These are phyloP conservation scores for Dascillus cervinus DNA, from an alignment of 2,888 invertebrate species.

Conservation along the genomic window DNA sequence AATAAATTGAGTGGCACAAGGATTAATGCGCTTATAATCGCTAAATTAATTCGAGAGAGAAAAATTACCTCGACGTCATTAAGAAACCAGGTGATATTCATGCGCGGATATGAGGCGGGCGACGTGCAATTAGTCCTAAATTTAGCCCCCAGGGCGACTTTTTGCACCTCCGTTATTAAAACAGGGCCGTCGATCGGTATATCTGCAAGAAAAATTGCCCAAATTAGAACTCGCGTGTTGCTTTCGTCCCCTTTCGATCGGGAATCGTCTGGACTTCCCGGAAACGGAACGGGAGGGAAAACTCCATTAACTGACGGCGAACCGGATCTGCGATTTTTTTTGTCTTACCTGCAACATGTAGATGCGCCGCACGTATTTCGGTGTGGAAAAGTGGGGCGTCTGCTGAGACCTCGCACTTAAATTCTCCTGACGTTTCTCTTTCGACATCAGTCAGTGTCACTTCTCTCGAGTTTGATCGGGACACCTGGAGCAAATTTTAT, in stretches of 20 bases:
- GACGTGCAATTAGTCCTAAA: constrained; percentile 49
- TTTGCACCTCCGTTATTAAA: constrained; percentile 46
- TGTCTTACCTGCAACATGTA: constrained; percentile 47
- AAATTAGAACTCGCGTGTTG: too few relatives aligned
- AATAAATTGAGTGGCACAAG: too few relatives aligned
- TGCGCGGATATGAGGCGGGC: constrained; percentile 48
- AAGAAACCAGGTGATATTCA: constrained; percentile 50
- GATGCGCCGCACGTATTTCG: constrained; percentile 46
- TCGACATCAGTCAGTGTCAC: constrained; percentile 48
- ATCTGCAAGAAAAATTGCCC: constrained; percentile 37
- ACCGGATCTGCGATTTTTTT: too few relatives aligned
- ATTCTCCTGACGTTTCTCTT: constrained; percentile 47
- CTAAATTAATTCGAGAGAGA: neutral
- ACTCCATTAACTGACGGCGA: too few relatives aligned
- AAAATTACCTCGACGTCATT: constrained; percentile 44
- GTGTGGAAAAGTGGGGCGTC: constrained; percentile 52
- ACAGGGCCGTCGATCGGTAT: constrained; percentile 48
- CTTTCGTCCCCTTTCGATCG: too few relatives aligned
- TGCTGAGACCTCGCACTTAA: constrained; percentile 51
- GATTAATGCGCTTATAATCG: neutral
- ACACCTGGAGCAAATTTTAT: constrained; percentile 43
- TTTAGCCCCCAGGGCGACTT: constrained; percentile 45
- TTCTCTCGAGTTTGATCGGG: constrained; percentile 46
- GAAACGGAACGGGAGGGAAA: too few relatives aligned
- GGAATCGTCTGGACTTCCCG: too few relatives aligned